These are phyloP conservation scores for Tetramorium alpestre DNA, from an alignment of 1,140 invertebrate genomes.

Conservation along the genomic window DNA sequence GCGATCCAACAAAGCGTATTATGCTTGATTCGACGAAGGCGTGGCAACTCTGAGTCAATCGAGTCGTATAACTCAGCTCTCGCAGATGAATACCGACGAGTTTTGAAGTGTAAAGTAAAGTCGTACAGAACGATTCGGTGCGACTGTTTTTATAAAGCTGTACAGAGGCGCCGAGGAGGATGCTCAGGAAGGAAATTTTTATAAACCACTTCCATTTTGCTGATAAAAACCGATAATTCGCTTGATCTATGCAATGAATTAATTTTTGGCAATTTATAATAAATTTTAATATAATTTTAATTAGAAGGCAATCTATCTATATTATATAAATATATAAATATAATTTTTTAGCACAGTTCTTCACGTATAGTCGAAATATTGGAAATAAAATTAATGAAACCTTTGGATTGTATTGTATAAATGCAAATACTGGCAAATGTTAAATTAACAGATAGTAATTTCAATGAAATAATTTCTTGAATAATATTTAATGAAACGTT, in stretches of 20 bases:
- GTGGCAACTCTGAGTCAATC: slow-evolving; percentile 20
- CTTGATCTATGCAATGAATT: background rate
- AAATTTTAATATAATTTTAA: background rate
- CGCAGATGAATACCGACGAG: slow-evolving; percentile 24
- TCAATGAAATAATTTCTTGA: background rate
- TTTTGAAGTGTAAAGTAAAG: background rate
- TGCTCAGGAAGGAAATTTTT: background rate
- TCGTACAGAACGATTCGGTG: background rate
- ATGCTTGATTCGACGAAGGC: slow-evolving; percentile 7
- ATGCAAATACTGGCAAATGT: background rate
- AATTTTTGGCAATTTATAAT: background rate
- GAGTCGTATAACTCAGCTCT: slow-evolving; percentile 16
- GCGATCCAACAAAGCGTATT: slow-evolving; percentile 43
- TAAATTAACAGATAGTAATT: background rate
- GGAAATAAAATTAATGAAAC: background rate
- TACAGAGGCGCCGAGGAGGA: background rate
- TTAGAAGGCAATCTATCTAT: background rate
- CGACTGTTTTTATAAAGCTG: background rate
- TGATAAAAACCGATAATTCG: background rate
- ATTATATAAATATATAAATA: too few relatives aligned
- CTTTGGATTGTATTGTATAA: background rate
- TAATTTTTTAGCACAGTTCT: background rate
- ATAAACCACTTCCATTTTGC: background rate
- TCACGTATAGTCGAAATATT: background rate
- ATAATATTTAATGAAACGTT: background rate